phyloP scores from a whole-genome alignment of 2,888 invertebrate genomes.

The Drosophila siamana region DNA sequence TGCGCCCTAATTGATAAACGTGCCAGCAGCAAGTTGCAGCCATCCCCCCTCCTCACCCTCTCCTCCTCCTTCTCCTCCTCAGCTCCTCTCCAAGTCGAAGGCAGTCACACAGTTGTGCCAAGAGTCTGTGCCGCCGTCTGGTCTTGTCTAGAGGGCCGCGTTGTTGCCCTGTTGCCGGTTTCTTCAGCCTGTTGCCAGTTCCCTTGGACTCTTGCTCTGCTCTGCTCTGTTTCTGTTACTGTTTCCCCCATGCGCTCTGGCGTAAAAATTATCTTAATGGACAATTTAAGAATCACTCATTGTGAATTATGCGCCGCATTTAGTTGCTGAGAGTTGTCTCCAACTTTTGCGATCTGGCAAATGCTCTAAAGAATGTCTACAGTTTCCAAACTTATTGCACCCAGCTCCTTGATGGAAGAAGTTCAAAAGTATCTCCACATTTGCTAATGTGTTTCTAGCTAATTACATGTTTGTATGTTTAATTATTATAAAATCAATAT shows the following conservation, averaged over 20 bases:
- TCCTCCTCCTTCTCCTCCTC: background rate
- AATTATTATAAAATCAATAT: too few species aligned
- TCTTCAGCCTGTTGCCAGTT: background rate
- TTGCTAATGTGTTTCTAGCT: background rate
- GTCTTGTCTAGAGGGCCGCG: conserved; percentile 39
- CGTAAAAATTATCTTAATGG: conserved; percentile 82
- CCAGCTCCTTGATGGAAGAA: background rate
- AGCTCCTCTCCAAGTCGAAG: background rate
- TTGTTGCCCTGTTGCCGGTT: conserved; percentile 20
- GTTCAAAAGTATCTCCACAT: too few species aligned
- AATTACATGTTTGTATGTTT: background rate
- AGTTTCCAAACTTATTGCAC: conserved; percentile 49
- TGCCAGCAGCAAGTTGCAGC: conserved; percentile 39
- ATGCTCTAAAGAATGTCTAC: conserved; percentile 56
- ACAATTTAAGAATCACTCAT: conserved; percentile 83
- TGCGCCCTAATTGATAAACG: conserved; percentile 79
- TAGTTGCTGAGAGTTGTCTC: conserved; percentile 71
- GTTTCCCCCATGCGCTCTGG: conserved; percentile 59
- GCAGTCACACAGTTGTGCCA: conserved; percentile 32
- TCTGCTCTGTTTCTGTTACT: conserved; percentile 2
- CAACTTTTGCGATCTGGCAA: conserved; percentile 58
- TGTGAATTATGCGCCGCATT: conserved; percentile 83
- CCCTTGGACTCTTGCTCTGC: conserved; percentile 6
- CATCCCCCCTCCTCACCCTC: background rate
- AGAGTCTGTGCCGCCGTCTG: conserved; percentile 47